Base-by-base conservation (phyloP, 2,113 vertebrate species). In the Dendropsophus ebraccatus region DNA sequence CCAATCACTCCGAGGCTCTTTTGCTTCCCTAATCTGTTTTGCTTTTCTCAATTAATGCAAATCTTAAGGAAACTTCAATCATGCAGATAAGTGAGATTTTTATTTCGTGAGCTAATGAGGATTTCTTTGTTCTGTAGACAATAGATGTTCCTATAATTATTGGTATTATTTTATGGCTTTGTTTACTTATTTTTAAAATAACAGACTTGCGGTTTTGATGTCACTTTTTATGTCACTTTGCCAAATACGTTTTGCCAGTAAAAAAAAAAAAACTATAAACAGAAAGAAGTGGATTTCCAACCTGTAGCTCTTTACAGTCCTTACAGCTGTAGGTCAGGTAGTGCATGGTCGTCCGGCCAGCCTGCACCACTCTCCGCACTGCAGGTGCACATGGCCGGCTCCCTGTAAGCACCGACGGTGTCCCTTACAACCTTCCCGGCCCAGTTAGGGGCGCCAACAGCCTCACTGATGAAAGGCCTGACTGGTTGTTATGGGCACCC, bases 81-180 rank as follows among this genome's bases (percentile, higher is more conserved):
- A 56, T 13, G 30, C 49, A 78, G 25, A 78, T 56, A 56, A 78
- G 49, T 23, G 17, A 37, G 75, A 78, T 54, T 37, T 37, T 32
- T 54, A 78, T 78, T 78, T 54, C 50, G 19, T 13, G 19, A 30
- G 75, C n/a, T 69, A 75, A 75, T 50, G 73, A 75, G 45, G 11
- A 75, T 11, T 25, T 78, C 50, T 56, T 78, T 56, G 75, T 78
- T 54, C 75, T 78, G 50, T 2, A 23, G 75, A 56, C 52, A 78
- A 56, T 35, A 78, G 50, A 52, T 56, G 17, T 54, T 78, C 3
- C 50, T 78, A 35, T 35, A 19, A 37, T 70, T 37, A 70, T 70
- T 70, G 2, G 5, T 21, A 54, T 54, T 77, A 77, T 32, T 54
- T 54, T 32, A 32, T 76, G 28, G 11, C 32, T 12, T 35, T 79